A percentile compares a stretch with the other conserved stretches of the same genome.
phyloP scores from a whole-genome alignment of 2,113 vertebrate species.

The Procavia capensis region DNA sequence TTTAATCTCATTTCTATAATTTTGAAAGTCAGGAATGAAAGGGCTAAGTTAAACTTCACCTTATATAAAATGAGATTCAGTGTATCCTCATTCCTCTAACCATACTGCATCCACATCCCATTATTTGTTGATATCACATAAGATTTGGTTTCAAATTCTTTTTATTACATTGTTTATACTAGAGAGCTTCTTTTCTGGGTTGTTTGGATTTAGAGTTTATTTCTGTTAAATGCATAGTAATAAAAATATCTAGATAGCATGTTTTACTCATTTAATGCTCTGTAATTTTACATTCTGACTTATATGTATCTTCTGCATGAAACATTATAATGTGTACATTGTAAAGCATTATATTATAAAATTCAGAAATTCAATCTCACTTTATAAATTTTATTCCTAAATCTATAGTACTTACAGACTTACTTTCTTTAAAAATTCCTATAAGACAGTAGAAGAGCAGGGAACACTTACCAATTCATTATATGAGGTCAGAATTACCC shows the following conservation, averaged over 20 bases:
- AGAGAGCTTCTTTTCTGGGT: neutral
- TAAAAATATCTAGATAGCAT: constrained; percentile 23
- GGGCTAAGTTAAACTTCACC: neutral
- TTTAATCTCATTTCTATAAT: neutral
- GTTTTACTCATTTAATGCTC: constrained; percentile 25
- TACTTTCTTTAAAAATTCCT: neutral
- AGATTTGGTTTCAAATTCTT: constrained; percentile 8
- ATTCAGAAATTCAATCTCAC: neutral
- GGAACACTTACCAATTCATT: neutral
- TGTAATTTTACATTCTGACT: neutral
- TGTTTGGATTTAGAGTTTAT: constrained; percentile 46
- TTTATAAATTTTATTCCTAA: constrained; percentile 34
- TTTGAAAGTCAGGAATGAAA: constrained; percentile 19
- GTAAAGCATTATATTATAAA: constrained; percentile 3
- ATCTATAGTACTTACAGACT: neutral
- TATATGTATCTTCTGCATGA: neutral
- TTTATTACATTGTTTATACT: constrained; percentile 42
- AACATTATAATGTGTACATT: constrained; percentile 4
- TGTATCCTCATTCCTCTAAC: neutral
- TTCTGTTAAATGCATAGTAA: neutral
- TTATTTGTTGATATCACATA: neutral
- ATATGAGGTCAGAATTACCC: neutral
- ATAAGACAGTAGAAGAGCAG: neutral
- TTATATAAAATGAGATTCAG: neutral
- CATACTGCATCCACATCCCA: neutral